Percentiles rank a stretch among this genome's conserved stretches.
Evolutionary conservation across 2,113 vertebrate species (phyloP).

Genomic region (Orthochromis indermauri): DNA sequence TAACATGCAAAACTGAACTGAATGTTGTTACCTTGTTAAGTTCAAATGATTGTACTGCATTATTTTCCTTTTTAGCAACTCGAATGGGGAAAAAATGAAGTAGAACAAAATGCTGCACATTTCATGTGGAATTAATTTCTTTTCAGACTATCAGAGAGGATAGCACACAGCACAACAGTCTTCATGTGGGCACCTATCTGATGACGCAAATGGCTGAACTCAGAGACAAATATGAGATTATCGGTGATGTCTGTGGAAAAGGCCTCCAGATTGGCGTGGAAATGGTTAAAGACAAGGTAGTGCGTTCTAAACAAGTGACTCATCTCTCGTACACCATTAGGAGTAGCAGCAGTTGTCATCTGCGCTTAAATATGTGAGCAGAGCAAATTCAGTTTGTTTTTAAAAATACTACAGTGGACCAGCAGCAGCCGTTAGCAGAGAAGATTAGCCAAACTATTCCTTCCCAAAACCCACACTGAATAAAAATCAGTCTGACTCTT

Average conservation of each 20-base stretch:
- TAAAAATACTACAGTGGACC: not conserved
- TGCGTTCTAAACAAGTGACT: not conserved
- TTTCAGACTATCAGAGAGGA: slow-evolving; percentile 83
- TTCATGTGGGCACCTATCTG: slow-evolving; percentile 79
- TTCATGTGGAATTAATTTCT: not conserved
- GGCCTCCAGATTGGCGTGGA: slow-evolving; percentile 89
- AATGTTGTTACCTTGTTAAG: not conserved
- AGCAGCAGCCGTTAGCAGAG: not conserved
- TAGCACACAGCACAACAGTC: slow-evolving; percentile 72
- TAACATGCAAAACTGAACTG: not conserved
- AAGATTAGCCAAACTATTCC: not conserved
- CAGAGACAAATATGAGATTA: slow-evolving; percentile 80
- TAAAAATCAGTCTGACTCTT: not conserved
- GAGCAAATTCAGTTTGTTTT: not conserved
- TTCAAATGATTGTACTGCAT: not conserved
- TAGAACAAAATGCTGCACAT: not conserved
- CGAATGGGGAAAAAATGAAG: not conserved
- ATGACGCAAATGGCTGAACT: slow-evolving; percentile 81
- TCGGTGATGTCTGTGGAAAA: slow-evolving; percentile 91
- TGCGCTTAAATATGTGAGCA: not conserved
- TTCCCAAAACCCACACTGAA: not conserved
- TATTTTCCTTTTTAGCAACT: not conserved
- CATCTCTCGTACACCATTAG: not conserved
- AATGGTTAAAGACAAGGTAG: slow-evolving; percentile 91
- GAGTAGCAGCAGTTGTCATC: not conserved